phyloP scores from a whole-genome alignment of 2,113 vertebrate species.

The Agapornis roseicollis region DNA sequence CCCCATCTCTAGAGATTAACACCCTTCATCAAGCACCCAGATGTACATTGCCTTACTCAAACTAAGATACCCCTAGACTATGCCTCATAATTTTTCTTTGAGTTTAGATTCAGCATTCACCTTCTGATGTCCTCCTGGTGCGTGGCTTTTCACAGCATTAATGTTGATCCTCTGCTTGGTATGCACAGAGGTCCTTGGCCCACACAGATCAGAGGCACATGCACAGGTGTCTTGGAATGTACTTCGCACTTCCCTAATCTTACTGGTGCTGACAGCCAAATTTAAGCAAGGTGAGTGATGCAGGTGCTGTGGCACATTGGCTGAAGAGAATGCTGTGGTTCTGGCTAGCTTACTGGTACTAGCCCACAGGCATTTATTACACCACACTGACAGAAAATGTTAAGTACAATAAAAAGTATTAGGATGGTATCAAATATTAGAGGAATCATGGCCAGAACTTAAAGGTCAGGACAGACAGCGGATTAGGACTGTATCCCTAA shows the following conservation, averaged over 20 bases:
- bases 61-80: not conserved
- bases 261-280: not conserved
- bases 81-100: not conserved
- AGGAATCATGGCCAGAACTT: not conserved
- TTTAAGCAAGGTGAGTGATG: not conserved
- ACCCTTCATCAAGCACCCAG: not conserved
- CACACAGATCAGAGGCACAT: not conserved
- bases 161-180: not conserved
- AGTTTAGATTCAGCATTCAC: not conserved
- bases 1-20: not conserved
- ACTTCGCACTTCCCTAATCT: not conserved
- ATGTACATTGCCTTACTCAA: not conserved
- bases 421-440: not conserved
- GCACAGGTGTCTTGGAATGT: fast-evolving
- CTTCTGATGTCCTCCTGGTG: not conserved
- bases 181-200: not conserved
- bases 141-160: not conserved
- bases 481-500: not conserved
- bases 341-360: not conserved
- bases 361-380: not conserved
- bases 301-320: not conserved
- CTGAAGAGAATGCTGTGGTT: not conserved
- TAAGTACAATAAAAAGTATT: not conserved
- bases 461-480: not conserved
- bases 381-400: not conserved